Base-by-base conservation (phyloP, 1,140 invertebrate genomes). In the Cotesia chilonis region DNA sequence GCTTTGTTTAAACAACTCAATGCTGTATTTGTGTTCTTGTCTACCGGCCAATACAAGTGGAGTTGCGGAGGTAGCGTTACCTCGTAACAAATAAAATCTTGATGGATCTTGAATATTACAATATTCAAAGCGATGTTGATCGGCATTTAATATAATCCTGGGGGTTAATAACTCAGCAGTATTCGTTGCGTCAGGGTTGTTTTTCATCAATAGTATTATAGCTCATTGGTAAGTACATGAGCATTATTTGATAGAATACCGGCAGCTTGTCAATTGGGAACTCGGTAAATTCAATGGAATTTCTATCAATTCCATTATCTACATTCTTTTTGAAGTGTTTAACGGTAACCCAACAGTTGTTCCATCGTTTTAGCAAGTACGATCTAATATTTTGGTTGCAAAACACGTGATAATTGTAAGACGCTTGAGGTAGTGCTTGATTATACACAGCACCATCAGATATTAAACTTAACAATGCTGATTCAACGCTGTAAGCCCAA, bases 1-100 rank as follows among this genome's bases (percentile, higher is more conserved):
- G 5, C 41, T 20, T 28, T 59, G 57, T 59, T 59, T 59, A 59
- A 59, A 59, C 28, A 59, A 59, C 9, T 59, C 57, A 59, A 59
- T 35, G 5, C 28, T 59, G 4, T 59, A 36, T 59, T 17, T 9
- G 5, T 55, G 54, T 55, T 28, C 20, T 17, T 59, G 57, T 10
- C 9, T 10, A 20, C 57, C 57, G 6, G 57, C 28, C 28, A 59
- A 1, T 59, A 59, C 17, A 20, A 59, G 57, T 1, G 57, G 57
- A 9, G 57, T 20, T 7, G 57, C 17, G 28, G 9, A 20, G 4
- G n/a, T 20, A 9, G 57, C 12, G 4, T 55, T 59, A 59, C 20
- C 20, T 5, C 57, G 57, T 59, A 17, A 28, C 28, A 59, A 35
- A 59, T 5, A 20, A 6, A 28, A 20, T 59, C 5, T 9, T 55